Evolutionary conservation across 2,888 invertebrate species (phyloP), one percentile per base, ranked within the genome.

Genomic region (Emmelina monodactyla): DNA sequence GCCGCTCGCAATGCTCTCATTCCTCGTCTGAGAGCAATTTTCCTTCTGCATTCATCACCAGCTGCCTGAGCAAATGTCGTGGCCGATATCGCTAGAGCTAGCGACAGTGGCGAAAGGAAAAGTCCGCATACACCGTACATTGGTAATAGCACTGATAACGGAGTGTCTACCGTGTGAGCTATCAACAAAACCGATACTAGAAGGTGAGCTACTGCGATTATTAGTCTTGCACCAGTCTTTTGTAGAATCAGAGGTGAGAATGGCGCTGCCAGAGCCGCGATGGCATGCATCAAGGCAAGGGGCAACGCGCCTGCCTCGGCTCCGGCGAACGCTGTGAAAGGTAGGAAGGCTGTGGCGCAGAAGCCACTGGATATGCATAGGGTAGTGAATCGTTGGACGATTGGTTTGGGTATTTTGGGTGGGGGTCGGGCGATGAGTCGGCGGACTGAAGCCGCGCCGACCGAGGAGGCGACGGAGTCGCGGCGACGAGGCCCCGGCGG

Each of bases 371-470:
- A 64, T 42, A 84, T 41, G 59, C 85, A 78, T 43, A 85, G 59
- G 37, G 85, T 60, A 25, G 83, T 58, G 55, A 87, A 71, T 45
- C 69, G 63, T 65, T 56, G 50, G 58, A 80, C 62, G 50, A 81
- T 41, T 45, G 80, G 52, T 59, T 76, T 51, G 57, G 83, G 80
- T 60, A 85, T 43, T 68, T 80, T 53, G 58, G 73, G 53, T 0
- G 79, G 76, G 19, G 64, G 75, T 22, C 73, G 49, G 0, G 88
- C 85, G 34, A 91, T 83, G 10, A 92, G 75, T 1, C 89, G 83
- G 2, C 90, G 82, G 7, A 91, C 90, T 1, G 91, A 91, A 1
- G 88, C 88, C 0, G 89, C 88, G 1, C 89, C 89, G 16, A 89
- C 86, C 1, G 88, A 88, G 32, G 88, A 88, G 15, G 86, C 85